A percentile compares a stretch with the other conserved stretches of the same genome.
Conservation (phyloP, 2,113 vertebrate genomes). For the Rhagologus leucostigma region DNA sequence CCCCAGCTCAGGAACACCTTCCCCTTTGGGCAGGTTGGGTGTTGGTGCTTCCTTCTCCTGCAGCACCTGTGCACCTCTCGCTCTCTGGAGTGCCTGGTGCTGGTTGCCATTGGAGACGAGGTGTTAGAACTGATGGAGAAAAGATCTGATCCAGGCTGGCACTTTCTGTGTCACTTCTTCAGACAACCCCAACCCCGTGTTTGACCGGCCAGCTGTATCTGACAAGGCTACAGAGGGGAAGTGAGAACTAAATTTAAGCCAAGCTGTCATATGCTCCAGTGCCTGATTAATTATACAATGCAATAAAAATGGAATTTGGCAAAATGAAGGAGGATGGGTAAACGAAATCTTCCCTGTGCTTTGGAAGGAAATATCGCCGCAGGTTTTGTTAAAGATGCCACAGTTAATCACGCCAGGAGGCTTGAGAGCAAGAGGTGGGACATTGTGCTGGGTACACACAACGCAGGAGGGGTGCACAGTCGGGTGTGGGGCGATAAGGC, state of each 20-base stretch:
- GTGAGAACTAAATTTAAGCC: conserved; percentile 21
- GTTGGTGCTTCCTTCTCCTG: not conserved
- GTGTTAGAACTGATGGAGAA: not conserved
- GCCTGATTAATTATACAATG: conserved; percentile 8
- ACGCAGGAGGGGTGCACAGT: not conserved
- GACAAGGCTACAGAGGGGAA: not conserved
- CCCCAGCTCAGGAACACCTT: not conserved
- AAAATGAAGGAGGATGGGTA: not conserved
- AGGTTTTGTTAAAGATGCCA: conserved; percentile 5
- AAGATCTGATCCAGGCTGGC: not conserved
- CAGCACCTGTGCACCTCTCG: fast-evolving
- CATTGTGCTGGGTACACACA: not conserved
- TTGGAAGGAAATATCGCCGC: not conserved
- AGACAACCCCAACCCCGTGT: not conserved
- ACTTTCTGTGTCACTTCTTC: not conserved
- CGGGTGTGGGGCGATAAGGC: not conserved
- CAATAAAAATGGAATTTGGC: not conserved
- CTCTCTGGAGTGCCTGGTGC: not conserved
- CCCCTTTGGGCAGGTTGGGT: not conserved
- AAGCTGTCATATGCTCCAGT: not conserved
- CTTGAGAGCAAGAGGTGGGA: not conserved
- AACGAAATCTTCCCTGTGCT: not conserved
- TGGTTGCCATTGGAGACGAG: not conserved
- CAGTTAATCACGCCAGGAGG: not conserved
- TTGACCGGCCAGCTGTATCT: not conserved